Conservation (phyloP, 2,888 invertebrate genomes). For the Parochlus steinenii region DNA sequence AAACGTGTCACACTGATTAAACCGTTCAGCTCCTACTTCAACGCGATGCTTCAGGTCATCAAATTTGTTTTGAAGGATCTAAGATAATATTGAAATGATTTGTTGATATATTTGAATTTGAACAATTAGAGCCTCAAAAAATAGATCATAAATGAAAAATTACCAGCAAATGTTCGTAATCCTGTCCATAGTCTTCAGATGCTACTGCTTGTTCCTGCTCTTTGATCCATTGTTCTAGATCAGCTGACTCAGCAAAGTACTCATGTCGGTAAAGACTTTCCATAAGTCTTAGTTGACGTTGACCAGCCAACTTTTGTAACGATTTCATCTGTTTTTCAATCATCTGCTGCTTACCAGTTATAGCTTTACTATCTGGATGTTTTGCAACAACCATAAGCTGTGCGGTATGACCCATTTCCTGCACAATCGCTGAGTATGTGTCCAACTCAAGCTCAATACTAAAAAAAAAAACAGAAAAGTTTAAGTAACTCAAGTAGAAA, state of each 20-base stretch:
- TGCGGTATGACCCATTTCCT: slow-evolving; percentile 82
- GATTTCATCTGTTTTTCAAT: slow-evolving; percentile 64
- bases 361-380: slow-evolving; percentile 70
- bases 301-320: slow-evolving; percentile 61
- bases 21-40: slow-evolving; percentile 77
- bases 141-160: too few relatives aligned
- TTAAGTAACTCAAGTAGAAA: background rate
- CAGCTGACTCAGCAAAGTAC: slow-evolving; percentile 77
- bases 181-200: slow-evolving; percentile 87
- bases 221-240: slow-evolving; percentile 81
- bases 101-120: slow-evolving; percentile 12
- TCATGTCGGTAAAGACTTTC: slow-evolving; percentile 84
- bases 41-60: slow-evolving; percentile 84
- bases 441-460: slow-evolving; percentile 80
- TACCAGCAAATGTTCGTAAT: slow-evolving; percentile 77
- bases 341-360: slow-evolving; percentile 56
- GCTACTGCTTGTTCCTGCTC: slow-evolving; percentile 79
- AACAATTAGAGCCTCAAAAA: background rate
- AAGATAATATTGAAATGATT: too few relatives aligned
- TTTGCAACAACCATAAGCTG: slow-evolving; percentile 61
- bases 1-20: slow-evolving; percentile 76
- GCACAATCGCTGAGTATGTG: slow-evolving; percentile 79
- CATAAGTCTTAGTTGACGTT: slow-evolving; percentile 70
- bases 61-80: slow-evolving; percentile 75
- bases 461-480: slow-evolving; percentile 27